phyloP scores from a whole-genome alignment of 2,113 vertebrate species.

The Morphnarchus princeps region DNA sequence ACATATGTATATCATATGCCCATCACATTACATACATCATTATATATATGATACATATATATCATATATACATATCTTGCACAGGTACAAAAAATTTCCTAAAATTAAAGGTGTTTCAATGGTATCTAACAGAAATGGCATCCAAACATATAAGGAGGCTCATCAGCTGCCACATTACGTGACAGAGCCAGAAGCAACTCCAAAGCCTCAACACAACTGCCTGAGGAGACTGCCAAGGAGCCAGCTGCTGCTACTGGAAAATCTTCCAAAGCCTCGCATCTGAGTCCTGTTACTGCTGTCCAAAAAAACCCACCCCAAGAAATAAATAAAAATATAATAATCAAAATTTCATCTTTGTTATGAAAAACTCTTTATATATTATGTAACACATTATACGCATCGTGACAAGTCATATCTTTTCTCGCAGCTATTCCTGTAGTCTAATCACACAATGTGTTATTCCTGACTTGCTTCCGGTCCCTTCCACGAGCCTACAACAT shows the following conservation, averaged over 20 bases:
- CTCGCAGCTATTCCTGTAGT: background rate
- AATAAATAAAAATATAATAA: background rate
- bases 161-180: background rate
- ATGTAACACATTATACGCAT: background rate
- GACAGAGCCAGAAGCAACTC: conserved; percentile 30
- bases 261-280: conserved; percentile 43
- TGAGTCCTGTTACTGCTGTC: conserved; percentile 26
- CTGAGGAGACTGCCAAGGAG: conserved; percentile 50
- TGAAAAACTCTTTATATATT: background rate
- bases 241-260: conserved; percentile 59
- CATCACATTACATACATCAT: background rate
- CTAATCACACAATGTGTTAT: background rate
- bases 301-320: background rate
- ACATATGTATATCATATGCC: accelerated
- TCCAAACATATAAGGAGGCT: background rate
- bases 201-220: conserved; percentile 38
- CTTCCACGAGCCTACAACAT: background rate
- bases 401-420: background rate
- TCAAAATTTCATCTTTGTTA: background rate
- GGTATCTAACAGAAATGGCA: background rate
- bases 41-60: too few species aligned
- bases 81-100: background rate
- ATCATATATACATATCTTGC: background rate
- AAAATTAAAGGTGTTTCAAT: background rate
- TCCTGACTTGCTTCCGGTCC: background rate